These are phyloP conservation scores for Papilio machaon DNA, from an alignment of 1,140 invertebrate genomes.

Conservation along the genomic window DNA sequence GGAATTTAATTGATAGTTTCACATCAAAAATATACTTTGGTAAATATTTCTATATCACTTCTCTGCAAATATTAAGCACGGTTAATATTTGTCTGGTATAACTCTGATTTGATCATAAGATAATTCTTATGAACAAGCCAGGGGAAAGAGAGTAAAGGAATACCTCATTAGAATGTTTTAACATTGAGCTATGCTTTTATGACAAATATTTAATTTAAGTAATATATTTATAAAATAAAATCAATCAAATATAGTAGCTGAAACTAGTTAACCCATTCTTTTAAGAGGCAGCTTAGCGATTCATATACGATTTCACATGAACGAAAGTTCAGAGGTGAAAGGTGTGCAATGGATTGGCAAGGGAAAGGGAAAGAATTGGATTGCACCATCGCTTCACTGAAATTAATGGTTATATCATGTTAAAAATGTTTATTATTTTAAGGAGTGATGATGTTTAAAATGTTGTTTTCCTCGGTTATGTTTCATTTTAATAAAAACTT, in stretches of 20 bases:
- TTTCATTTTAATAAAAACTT: no score
- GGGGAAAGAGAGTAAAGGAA: conserved; percentile 50
- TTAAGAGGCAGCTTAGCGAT: conserved; percentile 77
- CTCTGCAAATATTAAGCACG: conserved; percentile 60
- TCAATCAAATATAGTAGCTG: neutral
- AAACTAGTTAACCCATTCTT: conserved; percentile 54
- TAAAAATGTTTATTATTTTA: no score
- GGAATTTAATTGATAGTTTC: conserved; percentile 73
- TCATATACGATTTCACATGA: conserved; percentile 76
- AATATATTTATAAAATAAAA: neutral
- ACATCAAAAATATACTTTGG: conserved; percentile 76
- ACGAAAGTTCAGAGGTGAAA: conserved; percentile 74
- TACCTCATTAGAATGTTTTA: conserved; percentile 66
- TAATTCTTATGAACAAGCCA: conserved; percentile 64
- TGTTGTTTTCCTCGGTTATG: no score
- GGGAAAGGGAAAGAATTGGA: conserved; percentile 60
- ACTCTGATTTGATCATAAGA: conserved; percentile 67
- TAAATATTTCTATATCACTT: conserved; percentile 73
- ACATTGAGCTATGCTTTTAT: conserved; percentile 34
- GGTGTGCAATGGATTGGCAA: conserved; percentile 56
- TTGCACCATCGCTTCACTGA: conserved; percentile 75
- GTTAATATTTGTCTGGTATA: conserved; percentile 35
- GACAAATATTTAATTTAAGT: neutral
- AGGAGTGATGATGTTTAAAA: no score
- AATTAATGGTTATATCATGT: conserved; percentile 19